phyloP scores from a whole-genome alignment of 1,140 invertebrate species.

The Lasioglossum baleicum region DNA sequence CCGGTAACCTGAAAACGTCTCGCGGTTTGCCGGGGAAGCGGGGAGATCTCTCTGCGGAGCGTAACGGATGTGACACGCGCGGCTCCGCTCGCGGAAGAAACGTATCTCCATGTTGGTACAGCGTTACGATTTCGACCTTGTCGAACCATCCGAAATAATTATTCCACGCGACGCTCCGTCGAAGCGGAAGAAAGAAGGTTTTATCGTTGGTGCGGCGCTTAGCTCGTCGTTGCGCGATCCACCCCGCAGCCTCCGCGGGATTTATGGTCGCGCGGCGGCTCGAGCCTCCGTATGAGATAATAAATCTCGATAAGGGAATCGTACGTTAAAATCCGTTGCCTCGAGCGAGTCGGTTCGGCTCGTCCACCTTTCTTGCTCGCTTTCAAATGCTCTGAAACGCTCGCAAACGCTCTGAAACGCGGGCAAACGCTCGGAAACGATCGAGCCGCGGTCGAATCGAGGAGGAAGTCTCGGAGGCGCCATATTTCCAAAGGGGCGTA shows the following conservation, averaged over 20 bases:
- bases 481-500: slow-evolving; percentile 58
- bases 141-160: not conserved
- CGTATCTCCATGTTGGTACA: not conserved
- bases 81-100: not conserved
- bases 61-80: not conserved
- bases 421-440: not conserved
- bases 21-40: slow-evolving; percentile 7
- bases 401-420: too few relatives aligned
- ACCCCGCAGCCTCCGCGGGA: not conserved
- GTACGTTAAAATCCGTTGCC: not conserved
- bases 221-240: not conserved
- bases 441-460: slow-evolving; percentile 4
- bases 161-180: not conserved
- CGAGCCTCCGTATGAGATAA: slow-evolving; percentile 29
- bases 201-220: not conserved
- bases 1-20: slow-evolving; percentile 35
- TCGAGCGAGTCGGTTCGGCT: not conserved
- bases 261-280: not conserved
- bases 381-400: too few relatives aligned
- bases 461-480: slow-evolving; percentile 50
- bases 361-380: not conserved
- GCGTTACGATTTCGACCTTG: not conserved
- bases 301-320: slow-evolving; percentile 5
- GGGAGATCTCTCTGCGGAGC: not conserved
- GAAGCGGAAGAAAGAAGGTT: not conserved